phyloP scores from a whole-genome alignment of 1,140 invertebrate species.

The Bombus picipes region DNA sequence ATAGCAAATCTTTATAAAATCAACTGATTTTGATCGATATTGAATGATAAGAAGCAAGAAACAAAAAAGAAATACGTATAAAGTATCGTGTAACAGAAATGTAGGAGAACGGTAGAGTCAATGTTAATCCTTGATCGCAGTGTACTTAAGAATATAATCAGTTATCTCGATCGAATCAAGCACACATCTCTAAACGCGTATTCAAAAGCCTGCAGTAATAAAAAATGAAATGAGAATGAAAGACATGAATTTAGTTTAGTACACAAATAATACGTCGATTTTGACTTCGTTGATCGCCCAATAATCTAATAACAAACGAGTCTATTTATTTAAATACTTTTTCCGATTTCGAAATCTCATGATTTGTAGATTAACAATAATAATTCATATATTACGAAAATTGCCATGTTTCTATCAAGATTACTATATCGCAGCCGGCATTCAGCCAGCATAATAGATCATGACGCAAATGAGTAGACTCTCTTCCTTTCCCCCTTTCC shows the following conservation, averaged over 20 bases:
- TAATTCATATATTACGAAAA: background rate
- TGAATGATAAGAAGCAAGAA: background rate
- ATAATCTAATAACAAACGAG: background rate
- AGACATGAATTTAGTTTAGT: background rate
- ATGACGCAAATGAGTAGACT: conserved; percentile 8
- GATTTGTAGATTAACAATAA: background rate
- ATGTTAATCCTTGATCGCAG: background rate
- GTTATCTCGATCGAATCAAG: background rate
- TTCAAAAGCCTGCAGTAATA: background rate
- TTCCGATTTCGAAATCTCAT: background rate
- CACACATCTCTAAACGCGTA: background rate
- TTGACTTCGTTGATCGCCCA: background rate
- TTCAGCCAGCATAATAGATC: conserved; percentile 1
- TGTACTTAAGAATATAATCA: background rate
- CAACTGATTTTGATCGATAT: background rate
- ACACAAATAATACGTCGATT: conserved; percentile 32
- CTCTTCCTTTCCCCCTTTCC: background rate
- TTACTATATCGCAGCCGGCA: background rate
- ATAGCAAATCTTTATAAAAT: background rate
- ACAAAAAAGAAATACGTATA: background rate
- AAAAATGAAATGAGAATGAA: too few relatives aligned
- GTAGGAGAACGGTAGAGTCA: background rate
- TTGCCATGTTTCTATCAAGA: conserved; percentile 6
- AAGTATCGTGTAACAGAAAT: background rate
- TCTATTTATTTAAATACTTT: background rate